A percentile compares a stretch with the other conserved stretches of the same genome.
phyloP scores from a whole-genome alignment of 2,888 invertebrate species.

The Cheilosia scutellata region DNA sequence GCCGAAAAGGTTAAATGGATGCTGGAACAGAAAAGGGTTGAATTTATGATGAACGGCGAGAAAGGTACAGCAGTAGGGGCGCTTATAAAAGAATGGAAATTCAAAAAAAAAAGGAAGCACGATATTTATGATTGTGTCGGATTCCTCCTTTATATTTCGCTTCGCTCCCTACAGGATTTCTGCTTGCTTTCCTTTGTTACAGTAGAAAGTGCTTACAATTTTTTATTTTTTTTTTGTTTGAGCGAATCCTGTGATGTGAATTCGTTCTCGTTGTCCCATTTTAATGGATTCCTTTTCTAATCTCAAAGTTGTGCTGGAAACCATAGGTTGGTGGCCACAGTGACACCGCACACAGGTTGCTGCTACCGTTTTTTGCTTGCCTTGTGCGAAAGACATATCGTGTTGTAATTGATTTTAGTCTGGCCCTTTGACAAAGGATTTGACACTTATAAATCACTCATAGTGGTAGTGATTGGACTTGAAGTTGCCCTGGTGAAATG shows the following conservation, averaged over 20 bases:
- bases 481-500: not conserved
- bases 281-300: slow-evolving; percentile 68
- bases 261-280: slow-evolving; percentile 37
- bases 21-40: slow-evolving; percentile 69
- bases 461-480: not conserved
- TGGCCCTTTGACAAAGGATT: slow-evolving; percentile 42
- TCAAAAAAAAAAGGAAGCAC: slow-evolving; percentile 49
- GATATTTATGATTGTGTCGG: slow-evolving; percentile 73
- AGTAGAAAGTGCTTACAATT: slow-evolving; percentile 51
- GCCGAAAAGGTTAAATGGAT: slow-evolving; percentile 62
- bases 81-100: slow-evolving; percentile 69
- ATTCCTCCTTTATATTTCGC: slow-evolving; percentile 13
- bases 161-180: slow-evolving; percentile 13
- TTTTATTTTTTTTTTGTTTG: slow-evolving; percentile 1
- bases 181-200: slow-evolving; percentile 46
- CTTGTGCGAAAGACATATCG: slow-evolving; percentile 17
- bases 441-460: slow-evolving; percentile 54
- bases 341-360: slow-evolving; percentile 71
- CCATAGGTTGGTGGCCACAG: slow-evolving; percentile 75
- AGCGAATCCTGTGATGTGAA: slow-evolving; percentile 39
- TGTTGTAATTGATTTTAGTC: slow-evolving; percentile 69
- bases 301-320: slow-evolving; percentile 55
- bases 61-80: not conserved
- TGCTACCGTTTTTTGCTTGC: slow-evolving; percentile 17
- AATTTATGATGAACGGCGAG: slow-evolving; percentile 71